These are phyloP conservation scores for Parotia lawesii DNA, from an alignment of 2,113 vertebrate species.

Conservation along the genomic window DNA sequence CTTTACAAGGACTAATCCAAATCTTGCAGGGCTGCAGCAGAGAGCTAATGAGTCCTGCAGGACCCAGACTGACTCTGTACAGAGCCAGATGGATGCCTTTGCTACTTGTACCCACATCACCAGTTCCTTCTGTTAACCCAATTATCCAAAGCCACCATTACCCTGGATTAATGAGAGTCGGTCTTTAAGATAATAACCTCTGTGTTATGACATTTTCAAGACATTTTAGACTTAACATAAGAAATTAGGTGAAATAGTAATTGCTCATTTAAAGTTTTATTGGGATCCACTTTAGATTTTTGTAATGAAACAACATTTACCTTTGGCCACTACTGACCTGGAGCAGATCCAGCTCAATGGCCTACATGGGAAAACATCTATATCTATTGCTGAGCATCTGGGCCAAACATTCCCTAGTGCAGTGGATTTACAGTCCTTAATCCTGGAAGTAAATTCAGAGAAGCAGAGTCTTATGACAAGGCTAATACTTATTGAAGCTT, in stretches of 20 bases:
- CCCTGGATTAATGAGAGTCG: neutral
- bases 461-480: neutral
- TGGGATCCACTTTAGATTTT: neutral
- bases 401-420: neutral
- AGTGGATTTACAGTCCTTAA: neutral
- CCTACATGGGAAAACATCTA: neutral
- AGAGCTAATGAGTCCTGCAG: neutral
- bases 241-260: neutral
- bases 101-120: accelerated
- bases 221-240: neutral
- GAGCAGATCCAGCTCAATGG: neutral
- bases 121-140: neutral
- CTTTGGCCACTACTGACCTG: neutral
- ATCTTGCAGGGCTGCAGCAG: neutral
- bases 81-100: neutral
- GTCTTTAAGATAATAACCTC: neutral
- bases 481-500: neutral
- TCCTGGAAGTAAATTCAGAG: constrained; percentile 17
- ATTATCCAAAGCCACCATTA: neutral
- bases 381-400: neutral
- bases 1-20: neutral
- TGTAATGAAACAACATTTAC: neutral
- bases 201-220: neutral
- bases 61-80: neutral
- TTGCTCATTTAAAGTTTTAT: neutral